These are phyloP conservation scores for Polydrusus tereticollis DNA, from an alignment of 2,888 invertebrate species.

Conservation along the genomic window DNA sequence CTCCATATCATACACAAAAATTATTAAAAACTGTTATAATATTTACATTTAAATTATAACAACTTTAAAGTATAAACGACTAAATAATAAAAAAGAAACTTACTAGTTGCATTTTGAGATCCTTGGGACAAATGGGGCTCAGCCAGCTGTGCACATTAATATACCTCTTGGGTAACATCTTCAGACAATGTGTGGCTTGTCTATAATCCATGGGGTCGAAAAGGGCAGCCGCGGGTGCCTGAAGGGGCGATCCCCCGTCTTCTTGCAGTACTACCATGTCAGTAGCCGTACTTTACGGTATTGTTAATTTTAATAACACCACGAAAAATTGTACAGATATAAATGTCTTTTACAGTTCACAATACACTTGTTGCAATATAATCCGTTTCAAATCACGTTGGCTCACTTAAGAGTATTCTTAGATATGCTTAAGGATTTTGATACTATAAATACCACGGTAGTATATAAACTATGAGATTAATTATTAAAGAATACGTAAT, in stretches of 20 bases:
- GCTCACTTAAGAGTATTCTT: neutral
- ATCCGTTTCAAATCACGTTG: neutral
- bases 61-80: neutral
- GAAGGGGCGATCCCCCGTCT: slow-evolving; percentile 70
- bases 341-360: neutral
- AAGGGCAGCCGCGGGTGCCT: slow-evolving; percentile 71
- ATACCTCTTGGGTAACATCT: slow-evolving; percentile 91
- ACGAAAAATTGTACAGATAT: slow-evolving; percentile 8
- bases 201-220: slow-evolving; percentile 82
- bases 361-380: neutral
- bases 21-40: no score
- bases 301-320: neutral
- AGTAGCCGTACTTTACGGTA: slow-evolving; percentile 43
- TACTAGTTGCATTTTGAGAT: slow-evolving; percentile 85
- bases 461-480: slow-evolving; percentile 15
- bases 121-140: slow-evolving; percentile 84
- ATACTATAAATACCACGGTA: slow-evolving; percentile 35
- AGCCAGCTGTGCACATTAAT: slow-evolving; percentile 93
- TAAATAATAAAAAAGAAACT: no score
- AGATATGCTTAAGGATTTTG: slow-evolving; percentile 19
- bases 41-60: neutral
- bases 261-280: slow-evolving; percentile 80
- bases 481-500: slow-evolving; percentile 13
- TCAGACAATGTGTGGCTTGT: slow-evolving; percentile 85
- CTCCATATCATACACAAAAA: no score